Conservation (phyloP, 2,888 invertebrate species). For the Lithophane socia region DNA sequence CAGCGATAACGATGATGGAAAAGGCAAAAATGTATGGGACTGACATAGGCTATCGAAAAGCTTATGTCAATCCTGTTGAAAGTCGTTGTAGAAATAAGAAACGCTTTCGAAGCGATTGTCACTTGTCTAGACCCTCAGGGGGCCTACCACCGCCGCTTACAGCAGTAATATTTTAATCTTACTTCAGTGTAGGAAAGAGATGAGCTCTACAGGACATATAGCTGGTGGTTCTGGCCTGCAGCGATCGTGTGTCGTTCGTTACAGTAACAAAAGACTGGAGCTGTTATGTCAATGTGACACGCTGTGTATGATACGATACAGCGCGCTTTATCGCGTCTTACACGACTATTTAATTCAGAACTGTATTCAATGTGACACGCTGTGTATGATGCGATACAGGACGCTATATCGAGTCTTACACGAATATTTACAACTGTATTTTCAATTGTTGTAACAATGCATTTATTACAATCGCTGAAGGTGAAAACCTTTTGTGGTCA, state of each 20-base stretch:
- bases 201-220: no score
- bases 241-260: neutral
- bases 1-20: no score
- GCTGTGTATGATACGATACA: neutral
- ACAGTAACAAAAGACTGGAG: neutral
- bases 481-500: neutral
- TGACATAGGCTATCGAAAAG: no score
- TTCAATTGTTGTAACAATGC: neutral
- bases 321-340: neutral
- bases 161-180: no score
- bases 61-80: no score
- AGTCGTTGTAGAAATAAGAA: no score
- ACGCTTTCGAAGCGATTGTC: no score
- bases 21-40: no score
- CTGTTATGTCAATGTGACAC: neutral
- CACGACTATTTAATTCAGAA: neutral
- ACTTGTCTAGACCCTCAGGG: no score
- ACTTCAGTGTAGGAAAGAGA: no score
- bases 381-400: neutral
- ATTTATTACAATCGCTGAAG: neutral
- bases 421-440: neutral
- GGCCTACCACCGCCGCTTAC: no score
- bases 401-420: neutral
- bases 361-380: neutral
- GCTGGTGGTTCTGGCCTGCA: neutral